Percentiles rank a stretch among this genome's conserved stretches.
These are phyloP conservation scores for Pocillopora damicornis DNA, from an alignment of 64 coral and sea anemone species.

Conservation along the genomic window DNA sequence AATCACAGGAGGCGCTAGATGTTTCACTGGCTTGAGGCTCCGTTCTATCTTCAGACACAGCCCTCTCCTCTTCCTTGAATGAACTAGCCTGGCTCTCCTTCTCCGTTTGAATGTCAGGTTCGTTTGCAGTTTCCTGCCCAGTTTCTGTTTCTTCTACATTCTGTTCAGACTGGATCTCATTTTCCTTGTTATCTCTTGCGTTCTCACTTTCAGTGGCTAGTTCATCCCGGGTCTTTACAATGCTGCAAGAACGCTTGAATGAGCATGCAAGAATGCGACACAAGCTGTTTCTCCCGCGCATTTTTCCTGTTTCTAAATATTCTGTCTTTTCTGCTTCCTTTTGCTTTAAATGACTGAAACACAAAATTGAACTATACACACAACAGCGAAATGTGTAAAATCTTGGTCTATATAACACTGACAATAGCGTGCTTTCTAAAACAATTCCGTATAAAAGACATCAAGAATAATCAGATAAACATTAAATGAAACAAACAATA, in stretches of 20 bases:
- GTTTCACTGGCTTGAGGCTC: neutral
- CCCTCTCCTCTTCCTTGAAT: slow-evolving; percentile 15
- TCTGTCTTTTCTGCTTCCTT: slow-evolving; percentile 8
- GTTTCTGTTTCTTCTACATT: neutral
- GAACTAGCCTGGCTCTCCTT: slow-evolving; percentile 7
- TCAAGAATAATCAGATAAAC: too few species aligned
- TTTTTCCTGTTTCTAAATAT: slow-evolving; percentile 13
- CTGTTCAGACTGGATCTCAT: neutral
- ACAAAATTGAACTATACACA: slow-evolving; percentile 25
- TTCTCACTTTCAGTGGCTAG: neutral
- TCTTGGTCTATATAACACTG: too few species aligned
- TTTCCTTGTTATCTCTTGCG: neutral
- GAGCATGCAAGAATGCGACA: slow-evolving; percentile 23
- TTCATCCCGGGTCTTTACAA: slow-evolving; percentile 42
- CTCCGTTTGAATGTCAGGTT: neutral
- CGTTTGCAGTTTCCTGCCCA: neutral
- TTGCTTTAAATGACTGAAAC: slow-evolving; percentile 30
- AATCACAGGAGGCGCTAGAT: neutral
- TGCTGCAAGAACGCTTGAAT: slow-evolving; percentile 46
- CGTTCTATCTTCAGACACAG: slow-evolving; percentile 1
- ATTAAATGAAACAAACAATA: too few species aligned
- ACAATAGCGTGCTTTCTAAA: too few species aligned
- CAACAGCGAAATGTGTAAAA: neutral
- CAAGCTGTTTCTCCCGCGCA: slow-evolving; percentile 1
- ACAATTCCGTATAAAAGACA: too few species aligned